Evolutionary conservation across 2,888 invertebrate species (phyloP), one percentile per base, ranked within the genome.

Genomic region (Silvanus unidentatus): DNA sequence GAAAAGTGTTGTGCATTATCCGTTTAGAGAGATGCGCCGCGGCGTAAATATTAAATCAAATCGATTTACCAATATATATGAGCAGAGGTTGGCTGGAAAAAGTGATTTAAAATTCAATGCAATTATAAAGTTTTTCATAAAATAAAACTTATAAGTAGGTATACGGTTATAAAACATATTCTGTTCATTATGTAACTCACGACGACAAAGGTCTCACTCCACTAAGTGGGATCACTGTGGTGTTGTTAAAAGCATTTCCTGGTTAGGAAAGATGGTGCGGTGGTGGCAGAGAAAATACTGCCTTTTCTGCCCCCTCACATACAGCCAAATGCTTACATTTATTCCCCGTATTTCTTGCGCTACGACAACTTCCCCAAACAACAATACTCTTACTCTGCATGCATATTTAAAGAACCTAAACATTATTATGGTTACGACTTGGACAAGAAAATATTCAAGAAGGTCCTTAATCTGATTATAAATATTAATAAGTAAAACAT

Each of bases 181-280:
- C 42, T 40, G 47, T 48, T 52, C 47, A 50, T 54, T 55, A 55
- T 45, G 42, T 49, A 37, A 30, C 40, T 30, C 40, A 42, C 44
- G 37, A 22, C 42, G 40, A 54, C 52, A 51, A 55, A 53, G 52
- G 50, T 50, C 44, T 51, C 45, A 36, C 41, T 45, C 50, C 56
- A 47, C 58, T 60, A 59, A 61, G 59, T 57, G 62, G 60, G 55
- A 60, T 62, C 60, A 61, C 59, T 58, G 58, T 55, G 56, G 56
- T 58, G 60, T 57, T 60, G 63, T 64, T 65, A 68, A 68, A 66
- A 68, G 68, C 66, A 63, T 68, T 68, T 65, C 55, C 66, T 64
- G 60, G 68, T 66, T 62, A 58, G 41, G 52, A 53, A 53, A 57
- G 55, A 58, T 52, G 55, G 47, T 44, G 32, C 13, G 48, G 41